phyloP scores from a whole-genome alignment of 2,888 invertebrate species.

The Heliconius charithonia region DNA sequence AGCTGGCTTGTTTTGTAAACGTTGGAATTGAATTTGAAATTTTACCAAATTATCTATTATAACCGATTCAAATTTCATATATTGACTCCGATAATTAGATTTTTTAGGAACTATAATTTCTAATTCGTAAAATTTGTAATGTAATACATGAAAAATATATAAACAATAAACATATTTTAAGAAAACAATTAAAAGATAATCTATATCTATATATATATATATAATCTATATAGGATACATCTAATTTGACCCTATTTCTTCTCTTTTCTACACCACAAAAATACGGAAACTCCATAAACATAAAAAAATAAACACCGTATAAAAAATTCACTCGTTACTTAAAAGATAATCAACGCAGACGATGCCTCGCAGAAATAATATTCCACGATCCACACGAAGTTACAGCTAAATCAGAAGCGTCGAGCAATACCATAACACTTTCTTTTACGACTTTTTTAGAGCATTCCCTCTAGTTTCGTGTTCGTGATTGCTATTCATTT shows the following conservation, averaged over 20 bases:
- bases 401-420: constrained; percentile 39
- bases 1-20: constrained; percentile 56
- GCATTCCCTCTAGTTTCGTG: constrained; percentile 50
- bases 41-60: constrained; percentile 12
- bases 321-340: constrained; percentile 9
- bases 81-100: neutral
- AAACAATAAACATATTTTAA: too few species aligned
- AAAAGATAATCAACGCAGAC: constrained; percentile 17
- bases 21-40: constrained; percentile 32
- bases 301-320: neutral
- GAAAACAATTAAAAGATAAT: too few species aligned
- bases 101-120: neutral
- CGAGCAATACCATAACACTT: constrained; percentile 52
- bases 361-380: constrained; percentile 25
- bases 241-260: too few species aligned
- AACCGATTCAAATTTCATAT: neutral
- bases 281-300: neutral
- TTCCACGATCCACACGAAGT: constrained; percentile 31
- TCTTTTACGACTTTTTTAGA: constrained; percentile 48
- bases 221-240: too few species aligned
- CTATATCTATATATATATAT: too few species aligned
- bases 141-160: too few species aligned
- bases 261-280: too few species aligned
- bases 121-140: neutral
- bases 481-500: constrained; percentile 77